Evolutionary conservation across 2,888 invertebrate species (phyloP).

Genomic region (Chrysolina haemoptera): DNA sequence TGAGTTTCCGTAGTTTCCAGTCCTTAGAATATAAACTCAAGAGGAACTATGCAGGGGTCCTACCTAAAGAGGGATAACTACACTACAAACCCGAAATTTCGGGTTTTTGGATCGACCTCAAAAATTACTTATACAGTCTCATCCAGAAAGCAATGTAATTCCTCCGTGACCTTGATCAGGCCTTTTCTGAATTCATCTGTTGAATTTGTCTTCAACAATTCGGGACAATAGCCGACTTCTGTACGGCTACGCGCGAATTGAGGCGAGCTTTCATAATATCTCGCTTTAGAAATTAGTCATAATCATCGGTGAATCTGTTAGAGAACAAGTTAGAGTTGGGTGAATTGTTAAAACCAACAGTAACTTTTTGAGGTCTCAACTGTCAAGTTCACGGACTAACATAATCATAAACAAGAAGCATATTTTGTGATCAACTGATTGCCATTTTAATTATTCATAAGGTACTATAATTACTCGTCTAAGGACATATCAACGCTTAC

Average conservation of each 20-base stretch:
- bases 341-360: constrained; percentile 71
- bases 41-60: constrained; percentile 65
- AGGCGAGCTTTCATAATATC: constrained; percentile 50
- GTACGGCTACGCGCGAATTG: constrained; percentile 61
- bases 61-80: constrained; percentile 69
- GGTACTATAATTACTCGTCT: not conserved
- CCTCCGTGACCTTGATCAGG: constrained; percentile 67
- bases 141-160: constrained; percentile 71
- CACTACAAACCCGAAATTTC: constrained; percentile 62
- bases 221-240: constrained; percentile 58
- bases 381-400: constrained; percentile 64
- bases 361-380: constrained; percentile 70
- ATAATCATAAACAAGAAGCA: constrained; percentile 59
- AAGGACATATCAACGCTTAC: no score
- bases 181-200: constrained; percentile 71
- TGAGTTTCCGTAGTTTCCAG: constrained; percentile 32
- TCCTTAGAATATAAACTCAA: constrained; percentile 46
- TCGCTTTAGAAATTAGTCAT: constrained; percentile 45
- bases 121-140: constrained; percentile 71
- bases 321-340: constrained; percentile 61
- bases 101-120: constrained; percentile 69
- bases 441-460: not conserved
- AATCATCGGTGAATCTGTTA: constrained; percentile 57
- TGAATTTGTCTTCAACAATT: constrained; percentile 69
- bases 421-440: constrained; percentile 8